A percentile compares a stretch with the other conserved stretches of the same genome.
These are phyloP conservation scores for Chanos chanos DNA, from an alignment of 2,797 vertebrate genomes.

Conservation along the genomic window DNA sequence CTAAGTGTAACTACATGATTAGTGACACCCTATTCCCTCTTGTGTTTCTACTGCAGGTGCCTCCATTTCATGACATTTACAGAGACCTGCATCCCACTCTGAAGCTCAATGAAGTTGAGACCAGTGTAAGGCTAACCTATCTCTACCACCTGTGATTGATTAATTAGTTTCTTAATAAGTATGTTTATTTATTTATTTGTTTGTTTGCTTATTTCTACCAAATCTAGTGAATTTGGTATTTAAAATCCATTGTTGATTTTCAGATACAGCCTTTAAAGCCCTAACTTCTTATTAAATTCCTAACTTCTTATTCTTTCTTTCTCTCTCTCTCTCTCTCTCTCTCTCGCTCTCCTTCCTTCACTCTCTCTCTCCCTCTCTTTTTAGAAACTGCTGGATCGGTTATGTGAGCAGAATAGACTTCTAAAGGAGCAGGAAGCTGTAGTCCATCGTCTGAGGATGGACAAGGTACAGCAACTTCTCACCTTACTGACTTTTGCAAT, in stretches of 20 bases:
- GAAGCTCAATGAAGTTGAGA: conserved; percentile 93
- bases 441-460: conserved; percentile 86
- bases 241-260: too few relatives aligned
- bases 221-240: neutral
- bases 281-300: too few relatives aligned
- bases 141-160: too few relatives aligned
- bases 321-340: neutral
- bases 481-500: too few relatives aligned
- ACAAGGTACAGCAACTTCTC: conserved; percentile 77
- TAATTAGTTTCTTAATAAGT: too few relatives aligned
- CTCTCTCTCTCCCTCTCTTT: neutral
- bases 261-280: too few relatives aligned
- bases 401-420: conserved; percentile 89
- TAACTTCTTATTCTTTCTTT: neutral
- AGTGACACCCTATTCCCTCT: neutral
- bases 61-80: conserved; percentile 84
- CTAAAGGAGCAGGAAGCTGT: conserved; percentile 87
- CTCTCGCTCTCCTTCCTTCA: conserved; percentile 12
- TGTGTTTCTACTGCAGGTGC: conserved; percentile 71
- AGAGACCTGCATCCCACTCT: conserved; percentile 83
- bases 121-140: conserved; percentile 90
- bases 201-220: neutral
- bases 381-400: conserved; percentile 89
- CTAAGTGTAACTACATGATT: too few relatives aligned
- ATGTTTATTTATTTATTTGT: neutral